A percentile compares a stretch with the other conserved stretches of the same genome.
phyloP scores from a whole-genome alignment of 2,888 invertebrate species.

The Patella depressa region DNA sequence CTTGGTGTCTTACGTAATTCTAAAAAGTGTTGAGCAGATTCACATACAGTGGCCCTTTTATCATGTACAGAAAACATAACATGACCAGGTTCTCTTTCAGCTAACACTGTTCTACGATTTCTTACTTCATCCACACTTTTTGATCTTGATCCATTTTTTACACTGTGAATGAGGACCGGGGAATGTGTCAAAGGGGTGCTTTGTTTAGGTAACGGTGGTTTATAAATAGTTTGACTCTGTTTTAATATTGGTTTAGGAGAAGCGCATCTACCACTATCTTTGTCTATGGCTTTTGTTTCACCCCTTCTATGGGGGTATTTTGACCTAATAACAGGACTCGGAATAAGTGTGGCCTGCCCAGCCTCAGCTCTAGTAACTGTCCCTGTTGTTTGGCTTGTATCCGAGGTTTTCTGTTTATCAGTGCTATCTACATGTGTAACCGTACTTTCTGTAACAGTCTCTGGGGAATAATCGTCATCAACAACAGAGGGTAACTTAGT shows the following conservation, averaged over 20 bases:
- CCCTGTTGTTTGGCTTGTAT: slow-evolving; percentile 3
- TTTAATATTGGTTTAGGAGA: slow-evolving; percentile 11
- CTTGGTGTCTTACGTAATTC: slow-evolving; percentile 45
- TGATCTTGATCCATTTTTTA: slow-evolving; percentile 6
- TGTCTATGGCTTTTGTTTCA: slow-evolving; percentile 5
- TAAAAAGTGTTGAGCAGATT: slow-evolving; percentile 36
- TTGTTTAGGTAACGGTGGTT: slow-evolving; percentile 40
- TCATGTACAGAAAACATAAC: slow-evolving; percentile 22
- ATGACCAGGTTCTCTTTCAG: slow-evolving; percentile 10
- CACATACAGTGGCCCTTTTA: slow-evolving; percentile 39
- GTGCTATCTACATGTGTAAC: slow-evolving; percentile 21
- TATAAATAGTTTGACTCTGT: slow-evolving; percentile 16
- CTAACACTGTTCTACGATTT: background rate
- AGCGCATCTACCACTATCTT: slow-evolving; percentile 2
- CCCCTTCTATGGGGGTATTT: slow-evolving; percentile 10
- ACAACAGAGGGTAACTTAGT: slow-evolving; percentile 28
- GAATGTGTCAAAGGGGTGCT: slow-evolving; percentile 35
- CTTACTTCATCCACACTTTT: slow-evolving; percentile 11
- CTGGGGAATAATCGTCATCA: slow-evolving; percentile 40
- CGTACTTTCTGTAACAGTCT: slow-evolving; percentile 45
- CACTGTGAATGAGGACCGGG: slow-evolving; percentile 19
- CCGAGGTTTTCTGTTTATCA: slow-evolving; percentile 1
- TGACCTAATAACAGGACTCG: slow-evolving; percentile 11
- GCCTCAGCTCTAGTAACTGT: slow-evolving; percentile 9
- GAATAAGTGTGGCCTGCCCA: slow-evolving; percentile 6